Evolutionary conservation across 1,140 invertebrate genomes (phyloP).

Genomic region (Lycorma delicatula): DNA sequence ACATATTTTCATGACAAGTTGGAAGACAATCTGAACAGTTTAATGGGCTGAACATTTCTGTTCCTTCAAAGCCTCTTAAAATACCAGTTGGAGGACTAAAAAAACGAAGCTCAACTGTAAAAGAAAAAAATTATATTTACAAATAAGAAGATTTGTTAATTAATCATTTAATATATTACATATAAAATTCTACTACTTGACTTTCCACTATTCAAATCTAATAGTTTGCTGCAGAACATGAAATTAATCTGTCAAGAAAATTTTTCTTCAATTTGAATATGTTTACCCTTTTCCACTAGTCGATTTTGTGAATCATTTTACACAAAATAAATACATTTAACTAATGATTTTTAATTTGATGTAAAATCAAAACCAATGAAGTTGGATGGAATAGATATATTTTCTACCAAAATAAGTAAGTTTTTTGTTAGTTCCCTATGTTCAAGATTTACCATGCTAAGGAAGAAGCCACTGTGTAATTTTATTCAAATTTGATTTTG

Average conservation of each 20-base stretch:
- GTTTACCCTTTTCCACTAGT: too few relatives aligned
- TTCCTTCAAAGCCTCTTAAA: constrained; percentile 19
- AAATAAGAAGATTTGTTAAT: too few relatives aligned
- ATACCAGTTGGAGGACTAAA: constrained; percentile 24
- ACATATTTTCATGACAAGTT: constrained; percentile 29
- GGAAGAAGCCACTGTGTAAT: too few relatives aligned
- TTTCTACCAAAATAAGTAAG: too few relatives aligned
- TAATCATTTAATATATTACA: background rate
- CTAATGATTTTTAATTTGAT: background rate
- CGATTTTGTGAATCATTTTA: background rate
- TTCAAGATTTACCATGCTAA: too few relatives aligned
- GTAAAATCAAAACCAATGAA: background rate
- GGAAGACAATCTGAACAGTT: constrained; percentile 29
- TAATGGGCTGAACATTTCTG: constrained; percentile 17
- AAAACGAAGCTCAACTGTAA: constrained; percentile 24
- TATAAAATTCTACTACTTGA: background rate
- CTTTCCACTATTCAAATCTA: too few relatives aligned
- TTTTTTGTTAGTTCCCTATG: too few relatives aligned
- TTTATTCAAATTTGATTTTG: too few relatives aligned
- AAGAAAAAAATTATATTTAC: constrained; percentile 13
- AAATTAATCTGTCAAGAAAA: too few relatives aligned
- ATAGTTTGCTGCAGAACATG: too few relatives aligned
- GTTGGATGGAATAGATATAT: too few relatives aligned
- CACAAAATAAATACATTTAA: background rate
- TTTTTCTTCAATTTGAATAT: too few relatives aligned